A percentile compares a stretch with the other conserved stretches of the same genome.
Conservation (phyloP, 2,888 invertebrate species). For the Sinohyriopsis cumingii region DNA sequence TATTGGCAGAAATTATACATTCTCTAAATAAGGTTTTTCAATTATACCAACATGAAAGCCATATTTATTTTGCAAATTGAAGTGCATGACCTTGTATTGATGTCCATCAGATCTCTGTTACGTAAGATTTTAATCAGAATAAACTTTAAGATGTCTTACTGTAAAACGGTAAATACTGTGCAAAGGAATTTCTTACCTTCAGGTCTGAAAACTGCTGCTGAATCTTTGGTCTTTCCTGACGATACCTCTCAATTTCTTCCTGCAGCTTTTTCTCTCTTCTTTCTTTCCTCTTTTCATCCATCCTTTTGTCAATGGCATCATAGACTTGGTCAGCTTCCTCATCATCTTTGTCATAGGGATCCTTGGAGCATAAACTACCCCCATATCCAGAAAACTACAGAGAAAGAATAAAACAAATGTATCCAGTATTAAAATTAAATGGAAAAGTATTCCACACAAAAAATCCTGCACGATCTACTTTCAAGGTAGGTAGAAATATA, state of each 20-base stretch:
- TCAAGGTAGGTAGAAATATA: no score
- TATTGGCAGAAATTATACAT: no score
- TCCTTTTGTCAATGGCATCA: constrained; percentile 97
- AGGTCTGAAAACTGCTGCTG: constrained; percentile 99
- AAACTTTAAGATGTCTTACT: no score
- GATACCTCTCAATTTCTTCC: constrained; percentile 92
- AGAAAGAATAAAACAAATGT: constrained; percentile 5
- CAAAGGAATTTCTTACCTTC: constrained; percentile 75
- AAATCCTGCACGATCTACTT: no score
- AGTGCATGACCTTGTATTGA: no score
- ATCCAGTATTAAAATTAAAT: neutral
- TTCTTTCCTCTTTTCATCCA: constrained; percentile 99
- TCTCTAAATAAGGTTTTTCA: no score
- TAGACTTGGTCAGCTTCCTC: constrained; percentile 99
- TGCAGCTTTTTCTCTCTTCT: constrained; percentile 81
- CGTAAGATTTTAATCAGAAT: no score
- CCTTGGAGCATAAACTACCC: constrained; percentile 98
- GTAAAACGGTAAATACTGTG: no score
- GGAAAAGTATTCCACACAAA: no score
- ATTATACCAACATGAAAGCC: no score
- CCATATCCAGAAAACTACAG: constrained; percentile 94
- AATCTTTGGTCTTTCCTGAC: constrained; percentile 98
- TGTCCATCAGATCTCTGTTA: no score
- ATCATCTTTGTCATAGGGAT: constrained; percentile 99
- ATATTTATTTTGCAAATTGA: no score